Evolutionary conservation across 1,140 invertebrate genomes (phyloP), one percentile per base, ranked within the genome.

Genomic region (Drosophila malerkotliana): DNA sequence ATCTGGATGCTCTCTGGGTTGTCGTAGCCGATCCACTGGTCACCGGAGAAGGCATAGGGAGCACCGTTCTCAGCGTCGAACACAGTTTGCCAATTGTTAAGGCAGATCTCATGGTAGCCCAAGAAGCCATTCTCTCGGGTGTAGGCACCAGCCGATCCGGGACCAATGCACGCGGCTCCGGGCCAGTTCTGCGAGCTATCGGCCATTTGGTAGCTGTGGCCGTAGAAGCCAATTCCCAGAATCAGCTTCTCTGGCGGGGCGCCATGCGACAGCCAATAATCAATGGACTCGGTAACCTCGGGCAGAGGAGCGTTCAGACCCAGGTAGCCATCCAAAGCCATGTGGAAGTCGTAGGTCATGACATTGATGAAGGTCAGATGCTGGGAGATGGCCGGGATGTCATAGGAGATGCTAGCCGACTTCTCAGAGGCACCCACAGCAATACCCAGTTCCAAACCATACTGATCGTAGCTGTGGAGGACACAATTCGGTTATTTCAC

Each of bases 301-400:
- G 94, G 93, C 2, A 95, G 77, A 0, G 94, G 93, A 5, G 95
- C 92, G 66, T 95, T 95, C 45, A 94, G 92, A 2, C 94, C 94
- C 24, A 94, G 93, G 2, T 78, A 84, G 0, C 84, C 80, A 37
- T 84, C 80, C 10, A 60, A 4, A 55, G 85, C 75, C 81, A 95
- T 95, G 66, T 95, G 93, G 67, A 95, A 93, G 79, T 97, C 96
- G 68, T 97, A 97, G 1, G 95, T 84, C 95, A 96, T 96, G 0
- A 96, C 55, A 71, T 94, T 94, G 15, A 96, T 93, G 4, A 93
- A 93, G 61, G 95, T 93, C 21, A 95, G 78, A 34, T 94, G 92
- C 66, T 94, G 93, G 69, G 63, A 92, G 85, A 85, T 76, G 60
- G 75, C 79, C 0, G 93, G 81, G 60, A 95, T 93, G 62, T 95